Evolutionary conservation across 2,113 vertebrate species (phyloP).

Genomic region (Halcyon malimbica): DNA sequence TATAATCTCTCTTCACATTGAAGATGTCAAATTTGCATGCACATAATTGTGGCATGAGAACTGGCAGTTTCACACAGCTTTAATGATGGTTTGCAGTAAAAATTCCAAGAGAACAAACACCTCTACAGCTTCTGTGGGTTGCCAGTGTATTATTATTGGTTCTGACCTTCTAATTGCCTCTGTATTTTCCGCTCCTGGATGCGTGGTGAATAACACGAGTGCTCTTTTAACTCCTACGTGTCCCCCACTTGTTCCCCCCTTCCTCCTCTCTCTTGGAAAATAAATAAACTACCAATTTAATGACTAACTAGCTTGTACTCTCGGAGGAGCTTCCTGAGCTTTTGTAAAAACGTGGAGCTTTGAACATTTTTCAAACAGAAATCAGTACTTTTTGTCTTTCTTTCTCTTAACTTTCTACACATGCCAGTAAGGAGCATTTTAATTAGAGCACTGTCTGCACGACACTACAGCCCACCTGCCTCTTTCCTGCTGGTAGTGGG

Average conservation of each 20-base stretch:
- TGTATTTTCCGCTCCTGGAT: conserved; percentile 46
- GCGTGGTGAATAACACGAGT: not conserved
- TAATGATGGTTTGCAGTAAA: conserved; percentile 17
- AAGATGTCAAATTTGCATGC: conserved; percentile 28
- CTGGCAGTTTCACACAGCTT: not conserved
- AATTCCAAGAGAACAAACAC: conserved; percentile 9
- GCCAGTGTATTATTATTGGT: conserved; percentile 27
- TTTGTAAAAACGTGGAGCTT: conserved; percentile 9
- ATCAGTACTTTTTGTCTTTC: not conserved
- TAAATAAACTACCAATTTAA: conserved; percentile 63
- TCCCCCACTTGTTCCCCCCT: not conserved
- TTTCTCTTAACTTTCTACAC: not conserved
- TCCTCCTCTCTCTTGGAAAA: not conserved
- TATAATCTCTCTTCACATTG: conserved; percentile 11
- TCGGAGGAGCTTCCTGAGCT: conserved; percentile 3
- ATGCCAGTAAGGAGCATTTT: not conserved
- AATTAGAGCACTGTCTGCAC: not conserved
- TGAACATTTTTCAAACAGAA: conserved; percentile 47
- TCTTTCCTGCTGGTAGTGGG: not conserved
- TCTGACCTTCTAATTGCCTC: conserved; percentile 71
- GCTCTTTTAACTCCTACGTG: conserved; percentile 45
- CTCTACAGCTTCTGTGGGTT: not conserved
- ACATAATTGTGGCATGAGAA: not conserved
- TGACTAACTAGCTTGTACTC: conserved; percentile 37
- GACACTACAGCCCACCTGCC: not conserved